phyloP scores from a whole-genome alignment of 1,140 invertebrate species.

The Drosophila albomicans region DNA sequence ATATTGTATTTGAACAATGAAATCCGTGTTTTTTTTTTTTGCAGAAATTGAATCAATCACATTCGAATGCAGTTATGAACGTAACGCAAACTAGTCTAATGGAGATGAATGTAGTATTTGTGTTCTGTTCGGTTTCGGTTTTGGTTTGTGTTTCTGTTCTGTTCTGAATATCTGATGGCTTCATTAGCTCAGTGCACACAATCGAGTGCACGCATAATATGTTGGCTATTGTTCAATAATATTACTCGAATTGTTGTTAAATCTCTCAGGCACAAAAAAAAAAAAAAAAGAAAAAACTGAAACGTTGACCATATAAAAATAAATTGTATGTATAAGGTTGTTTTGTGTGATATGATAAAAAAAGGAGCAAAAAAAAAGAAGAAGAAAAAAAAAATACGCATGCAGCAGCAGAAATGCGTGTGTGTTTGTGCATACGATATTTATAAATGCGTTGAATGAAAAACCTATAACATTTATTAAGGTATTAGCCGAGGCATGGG shows the following conservation, averaged over 20 bases:
- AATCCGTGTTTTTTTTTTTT: not conserved
- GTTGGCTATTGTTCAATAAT: conserved; percentile 23
- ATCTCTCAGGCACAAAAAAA: not conserved
- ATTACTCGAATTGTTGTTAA: conserved; percentile 9
- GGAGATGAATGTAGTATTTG: not conserved
- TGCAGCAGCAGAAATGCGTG: conserved; percentile 27
- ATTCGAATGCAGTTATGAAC: not conserved
- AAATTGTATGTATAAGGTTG: not conserved
- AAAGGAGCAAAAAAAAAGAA: no score
- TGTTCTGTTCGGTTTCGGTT: not conserved
- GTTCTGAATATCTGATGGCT: conserved; percentile 16
- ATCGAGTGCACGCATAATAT: not conserved
- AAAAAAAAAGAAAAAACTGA: not conserved
- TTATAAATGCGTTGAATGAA: conserved; percentile 20
- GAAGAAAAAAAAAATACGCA: not conserved
- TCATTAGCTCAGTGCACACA: conserved; percentile 23
- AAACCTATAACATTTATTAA: conserved; percentile 46
- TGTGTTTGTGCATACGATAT: conserved; percentile 12
- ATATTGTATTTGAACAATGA: no score
- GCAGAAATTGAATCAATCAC: not conserved
- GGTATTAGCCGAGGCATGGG: conserved; percentile 27
- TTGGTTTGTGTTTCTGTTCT: not conserved
- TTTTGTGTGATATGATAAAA: not conserved
- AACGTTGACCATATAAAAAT: conserved; percentile 9
- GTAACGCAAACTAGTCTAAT: not conserved